These are phyloP conservation scores for Wasmannia auropunctata DNA, from an alignment of 1,140 invertebrate genomes.

Conservation along the genomic window DNA sequence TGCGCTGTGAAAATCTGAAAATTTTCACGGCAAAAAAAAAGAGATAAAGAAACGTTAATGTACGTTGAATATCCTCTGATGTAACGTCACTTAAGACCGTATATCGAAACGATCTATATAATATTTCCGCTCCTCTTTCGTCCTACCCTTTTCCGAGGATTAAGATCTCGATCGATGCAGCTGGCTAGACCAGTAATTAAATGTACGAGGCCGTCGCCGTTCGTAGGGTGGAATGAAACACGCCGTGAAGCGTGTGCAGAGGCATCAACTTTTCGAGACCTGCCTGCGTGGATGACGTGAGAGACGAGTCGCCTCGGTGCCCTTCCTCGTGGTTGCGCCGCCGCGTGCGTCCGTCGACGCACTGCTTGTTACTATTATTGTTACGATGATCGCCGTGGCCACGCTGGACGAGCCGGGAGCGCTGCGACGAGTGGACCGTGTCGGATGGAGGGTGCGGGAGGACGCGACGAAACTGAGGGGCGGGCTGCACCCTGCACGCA, in stretches of 20 bases:
- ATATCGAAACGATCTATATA: background rate
- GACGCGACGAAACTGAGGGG: conserved; percentile 44
- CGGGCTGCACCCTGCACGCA: conserved; percentile 80
- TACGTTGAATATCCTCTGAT: background rate
- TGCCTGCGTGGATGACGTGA: conserved; percentile 14
- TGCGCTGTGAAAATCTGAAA: background rate
- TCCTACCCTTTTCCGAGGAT: conserved; percentile 11
- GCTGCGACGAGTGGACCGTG: conserved; percentile 11
- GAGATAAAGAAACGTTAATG: conserved; percentile 10
- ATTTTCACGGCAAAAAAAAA: conserved; percentile 1
- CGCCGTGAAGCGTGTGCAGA: conserved; percentile 36
- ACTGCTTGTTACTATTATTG: conserved; percentile 39
- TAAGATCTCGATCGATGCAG: conserved; percentile 14
- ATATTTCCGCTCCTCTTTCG: background rate
- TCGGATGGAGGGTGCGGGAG: conserved; percentile 52
- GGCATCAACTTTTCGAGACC: conserved; percentile 43
- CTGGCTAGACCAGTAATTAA: conserved; percentile 14
- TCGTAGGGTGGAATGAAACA: conserved; percentile 49
- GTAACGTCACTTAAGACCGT: background rate
- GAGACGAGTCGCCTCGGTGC: background rate
- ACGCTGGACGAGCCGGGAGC: conserved; percentile 20
- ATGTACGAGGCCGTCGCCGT: conserved; percentile 43
- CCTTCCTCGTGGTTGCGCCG: conserved; percentile 8
- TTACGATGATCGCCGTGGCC: conserved; percentile 31
- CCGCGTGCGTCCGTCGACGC: background rate